These are phyloP conservation scores for Anagyrus pseudococci DNA, from an alignment of 2,888 invertebrate species.

Conservation along the genomic window DNA sequence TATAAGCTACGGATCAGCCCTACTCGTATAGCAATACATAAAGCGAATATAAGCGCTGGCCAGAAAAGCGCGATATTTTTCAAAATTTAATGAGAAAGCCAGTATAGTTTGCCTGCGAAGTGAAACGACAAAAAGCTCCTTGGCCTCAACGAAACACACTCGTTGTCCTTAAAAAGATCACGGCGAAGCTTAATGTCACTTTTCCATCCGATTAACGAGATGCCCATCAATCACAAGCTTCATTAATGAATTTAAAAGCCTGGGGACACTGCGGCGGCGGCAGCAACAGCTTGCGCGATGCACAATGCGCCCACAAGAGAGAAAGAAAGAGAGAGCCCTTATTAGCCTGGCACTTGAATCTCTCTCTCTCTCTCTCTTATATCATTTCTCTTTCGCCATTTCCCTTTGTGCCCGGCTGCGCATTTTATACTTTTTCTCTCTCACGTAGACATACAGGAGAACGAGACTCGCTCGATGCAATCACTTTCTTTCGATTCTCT, in stretches of 20 bases:
- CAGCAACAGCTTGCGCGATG: neutral
- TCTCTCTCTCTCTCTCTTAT: neutral
- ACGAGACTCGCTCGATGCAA: neutral
- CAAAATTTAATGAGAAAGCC: too few species aligned
- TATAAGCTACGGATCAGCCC: too few species aligned
- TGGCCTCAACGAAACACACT: too few species aligned
- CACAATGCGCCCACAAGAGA: neutral
- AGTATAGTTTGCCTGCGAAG: too few species aligned
- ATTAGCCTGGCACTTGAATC: neutral
- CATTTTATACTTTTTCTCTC: too few species aligned
- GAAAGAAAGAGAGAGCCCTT: too few species aligned
- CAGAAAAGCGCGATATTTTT: too few species aligned
- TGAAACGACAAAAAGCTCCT: too few species aligned
- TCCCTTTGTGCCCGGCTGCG: neutral
- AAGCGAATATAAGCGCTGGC: too few species aligned
- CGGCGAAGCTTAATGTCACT: neutral
- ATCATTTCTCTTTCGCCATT: neutral
- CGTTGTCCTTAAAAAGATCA: neutral
- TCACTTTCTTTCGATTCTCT: conserved; percentile 7
- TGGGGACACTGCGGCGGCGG: neutral
- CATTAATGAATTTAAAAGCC: conserved; percentile 21
- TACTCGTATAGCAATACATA: too few species aligned
- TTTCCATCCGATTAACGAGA: neutral
- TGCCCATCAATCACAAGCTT: conserved; percentile 8
- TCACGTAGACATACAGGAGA: too few species aligned